phyloP scores from a whole-genome alignment of 2,888 invertebrate species.

The Habroteleia sp. region DNA sequence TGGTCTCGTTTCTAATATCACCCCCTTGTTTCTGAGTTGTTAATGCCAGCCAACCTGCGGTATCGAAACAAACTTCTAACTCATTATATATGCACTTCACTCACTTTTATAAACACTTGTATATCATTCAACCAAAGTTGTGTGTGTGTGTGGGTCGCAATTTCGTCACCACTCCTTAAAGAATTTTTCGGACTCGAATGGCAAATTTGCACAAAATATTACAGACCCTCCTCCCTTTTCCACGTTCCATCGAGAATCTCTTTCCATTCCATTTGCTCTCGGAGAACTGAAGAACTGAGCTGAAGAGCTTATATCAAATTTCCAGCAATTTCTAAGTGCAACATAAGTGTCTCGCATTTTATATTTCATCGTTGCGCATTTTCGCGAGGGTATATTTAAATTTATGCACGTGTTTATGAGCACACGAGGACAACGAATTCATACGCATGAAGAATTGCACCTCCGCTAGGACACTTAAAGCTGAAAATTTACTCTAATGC shows the following conservation, averaged over 20 bases:
- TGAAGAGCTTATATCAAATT: no score
- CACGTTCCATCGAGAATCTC: no score
- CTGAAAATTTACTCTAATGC: conserved; percentile 54
- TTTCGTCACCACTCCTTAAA: no score
- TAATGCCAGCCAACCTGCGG: conserved; percentile 31
- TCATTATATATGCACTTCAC: conserved; percentile 46
- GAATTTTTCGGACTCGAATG: no score
- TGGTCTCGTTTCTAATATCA: conserved; percentile 39
- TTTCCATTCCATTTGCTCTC: no score
- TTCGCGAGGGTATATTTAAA: conserved; percentile 30
- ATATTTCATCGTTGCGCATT: no score
- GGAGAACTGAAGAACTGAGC: no score
- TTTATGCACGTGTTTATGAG: conserved; percentile 52
- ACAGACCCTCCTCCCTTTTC: no score
- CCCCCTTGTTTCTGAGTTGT: conserved; percentile 27
- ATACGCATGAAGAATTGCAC: conserved; percentile 46
- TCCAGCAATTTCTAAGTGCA: conserved; percentile 5
- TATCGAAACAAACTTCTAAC: conserved; percentile 47
- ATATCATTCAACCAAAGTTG: conserved; percentile 23
- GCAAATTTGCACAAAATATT: no score
- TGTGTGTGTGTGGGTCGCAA: conserved; percentile 5
- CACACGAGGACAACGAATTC: conserved; percentile 47
- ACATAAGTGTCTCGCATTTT: neutral
- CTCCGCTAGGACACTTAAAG: conserved; percentile 40
- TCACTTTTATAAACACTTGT: conserved; percentile 41